Base-by-base conservation (phyloP, 2,113 vertebrate genomes). In the Mustelus asterias region DNA sequence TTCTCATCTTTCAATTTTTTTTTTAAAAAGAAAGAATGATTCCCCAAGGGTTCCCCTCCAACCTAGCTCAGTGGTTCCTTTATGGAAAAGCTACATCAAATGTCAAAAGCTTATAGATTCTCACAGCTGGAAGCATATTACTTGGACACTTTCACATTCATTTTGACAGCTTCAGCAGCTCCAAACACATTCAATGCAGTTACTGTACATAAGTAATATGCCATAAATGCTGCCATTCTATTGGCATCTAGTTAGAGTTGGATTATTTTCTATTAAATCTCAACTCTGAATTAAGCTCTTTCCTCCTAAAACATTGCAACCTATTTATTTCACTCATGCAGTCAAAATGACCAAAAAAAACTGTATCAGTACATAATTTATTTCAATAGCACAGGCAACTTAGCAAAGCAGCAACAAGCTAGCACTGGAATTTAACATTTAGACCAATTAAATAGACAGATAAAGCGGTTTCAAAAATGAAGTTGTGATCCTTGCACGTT, bases 51-150 rank as follows among this genome's bases (percentile, higher is more conserved):
- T 6, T 20, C 16, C 37, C 5, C 37, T 41, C 16, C 16, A 83
- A 41, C 80, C 37, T 37, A 83, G 80, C 80, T 83, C 80, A 83
- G 13, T 44, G 37, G 80, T 83, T 83, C 41, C 80, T 44, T 83
- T 83, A 83, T 44, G 37, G 80, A 83, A 83, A 83, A 41, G 80
- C 16, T 41, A 44, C 80, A 83, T 83, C 80, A 83, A 20, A 83
- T 44, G 80, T 83, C 80, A 83, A 83, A 83, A 44, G 80, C 80
- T 37, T 83, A 83, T 41, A 83, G 80, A 83, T 83, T 83, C 80
- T 83, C 80, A 63, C 54, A n/a, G 58, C 58, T 92, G 88, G 58
- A 60, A 92, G 88, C 58, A 90, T 58, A 92, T 92, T 92, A 63
- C 58, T 92, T 92, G 58, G 54, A 60, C 54, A n/a, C 54, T 44